Evolutionary conservation across 2,113 vertebrate genomes (phyloP).

Genomic region (Xyliphius kryptos): DNA sequence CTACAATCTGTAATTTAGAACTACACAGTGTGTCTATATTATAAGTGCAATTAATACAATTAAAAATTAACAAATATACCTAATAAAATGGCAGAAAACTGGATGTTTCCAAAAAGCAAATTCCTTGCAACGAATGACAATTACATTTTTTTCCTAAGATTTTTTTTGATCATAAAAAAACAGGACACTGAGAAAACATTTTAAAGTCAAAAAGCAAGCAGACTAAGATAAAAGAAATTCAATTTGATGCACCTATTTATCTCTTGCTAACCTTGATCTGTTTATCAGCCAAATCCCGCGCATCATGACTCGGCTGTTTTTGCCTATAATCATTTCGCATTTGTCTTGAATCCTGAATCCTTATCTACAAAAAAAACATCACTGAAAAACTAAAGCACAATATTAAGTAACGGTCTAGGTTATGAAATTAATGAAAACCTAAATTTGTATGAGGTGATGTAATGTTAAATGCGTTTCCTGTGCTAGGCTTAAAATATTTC

Average conservation of each 20-base stretch:
- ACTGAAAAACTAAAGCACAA: background rate
- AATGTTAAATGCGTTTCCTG: too few relatives aligned
- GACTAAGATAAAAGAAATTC: conserved; percentile 18
- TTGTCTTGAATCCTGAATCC: background rate
- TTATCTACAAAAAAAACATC: conserved; percentile 18
- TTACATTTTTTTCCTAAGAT: conserved; percentile 14
- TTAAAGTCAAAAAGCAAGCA: conserved; percentile 13
- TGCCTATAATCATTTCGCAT: conserved; percentile 9
- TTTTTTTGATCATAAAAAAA: conserved; percentile 16
- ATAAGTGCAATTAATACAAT: too few relatives aligned
- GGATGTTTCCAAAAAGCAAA: too few relatives aligned
- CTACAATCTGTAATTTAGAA: too few relatives aligned
- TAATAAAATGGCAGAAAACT: too few relatives aligned
- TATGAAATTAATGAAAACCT: too few relatives aligned
- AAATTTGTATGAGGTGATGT: too few relatives aligned
- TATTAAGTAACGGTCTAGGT: conserved; percentile 1
- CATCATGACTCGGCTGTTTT: conserved; percentile 30
- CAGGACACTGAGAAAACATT: background rate
- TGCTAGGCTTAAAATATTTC: too few relatives aligned
- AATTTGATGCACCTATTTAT: conserved; percentile 26
- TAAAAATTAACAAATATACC: too few relatives aligned
- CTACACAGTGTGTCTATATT: too few relatives aligned
- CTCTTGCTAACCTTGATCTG: conserved; percentile 17
- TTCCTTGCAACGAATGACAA: too few relatives aligned
- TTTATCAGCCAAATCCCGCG: conserved; percentile 23